Evolutionary conservation across 2,113 vertebrate species (phyloP), one percentile per base, ranked within the genome.

Genomic region (Cricetomys ansorgei): DNA sequence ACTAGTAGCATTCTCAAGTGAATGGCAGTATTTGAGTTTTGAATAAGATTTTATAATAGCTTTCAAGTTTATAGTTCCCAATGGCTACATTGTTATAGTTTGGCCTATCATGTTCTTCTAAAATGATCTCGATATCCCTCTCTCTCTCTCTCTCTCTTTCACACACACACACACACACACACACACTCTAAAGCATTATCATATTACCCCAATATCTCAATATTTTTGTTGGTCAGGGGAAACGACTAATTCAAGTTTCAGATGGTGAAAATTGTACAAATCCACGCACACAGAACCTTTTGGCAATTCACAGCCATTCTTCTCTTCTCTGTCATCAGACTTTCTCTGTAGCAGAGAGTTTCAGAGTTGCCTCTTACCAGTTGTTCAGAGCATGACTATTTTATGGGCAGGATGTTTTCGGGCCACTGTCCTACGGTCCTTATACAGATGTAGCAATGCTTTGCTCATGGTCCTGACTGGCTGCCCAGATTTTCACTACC

Each of bases 221-320:
- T 90, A 75, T 75, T 93, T 64, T n/a, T 87, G 15, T 86, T 97
- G 64, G 31, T 45, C 73, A 87, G 50, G 77, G 48, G 55, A 86
- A 95, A 57, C 23, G 80, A 91, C 40, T 94, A 34, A n/a, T 50
- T 95, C 62, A 84, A 91, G 86, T 90, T 12, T 23, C 88, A 83
- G 77, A 64, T 29, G n/a, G 29, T 57, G 27, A 92, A 87, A 4
- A 83, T 7, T 93, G n/a, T 43, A 23, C 50, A n/a, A 10, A 40
- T 31, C 50, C 87, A 37, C 11, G 50, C 37, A n/a, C 88, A 13
- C 55, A 53, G 50, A 21, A 75, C 31, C 34, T 12, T 53, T 6
- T 48, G 59, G 59, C 67, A 43, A 43, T 19, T 94, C 50, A 37
- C 40, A 84, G 59, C 40, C 2, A 1, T 21, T 84, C 57, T 34